These are phyloP conservation scores for Melipona bicolor DNA, from an alignment of 2,888 invertebrate species.

Conservation along the genomic window DNA sequence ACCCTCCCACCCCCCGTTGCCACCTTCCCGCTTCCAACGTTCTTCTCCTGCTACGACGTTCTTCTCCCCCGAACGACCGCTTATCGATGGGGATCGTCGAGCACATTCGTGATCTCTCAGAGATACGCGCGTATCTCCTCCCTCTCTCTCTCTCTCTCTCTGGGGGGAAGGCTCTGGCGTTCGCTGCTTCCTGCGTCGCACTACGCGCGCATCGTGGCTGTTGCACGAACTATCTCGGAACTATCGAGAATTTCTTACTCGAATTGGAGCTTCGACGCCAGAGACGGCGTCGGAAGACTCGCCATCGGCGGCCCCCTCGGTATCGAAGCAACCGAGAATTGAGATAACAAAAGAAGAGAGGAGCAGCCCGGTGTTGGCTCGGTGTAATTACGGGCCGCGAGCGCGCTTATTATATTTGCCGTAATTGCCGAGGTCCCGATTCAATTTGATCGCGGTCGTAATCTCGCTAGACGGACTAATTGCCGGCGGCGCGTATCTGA, in stretches of 20 bases:
- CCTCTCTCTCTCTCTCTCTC: not conserved
- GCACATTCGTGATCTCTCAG: conserved; percentile 7
- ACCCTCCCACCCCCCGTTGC: not conserved
- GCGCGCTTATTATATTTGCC: conserved; percentile 59
- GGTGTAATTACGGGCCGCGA: conserved; percentile 52
- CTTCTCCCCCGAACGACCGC: not conserved
- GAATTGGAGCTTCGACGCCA: no score
- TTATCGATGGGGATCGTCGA: conserved; percentile 47
- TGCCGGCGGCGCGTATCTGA: conserved; percentile 56
- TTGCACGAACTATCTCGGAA: no score
- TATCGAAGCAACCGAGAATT: conserved; percentile 51
- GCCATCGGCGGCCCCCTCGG: not conserved
- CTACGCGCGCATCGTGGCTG: no score
- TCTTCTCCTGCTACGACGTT: not conserved
- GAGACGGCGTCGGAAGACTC: no score
- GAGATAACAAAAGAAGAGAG: conserved; percentile 56
- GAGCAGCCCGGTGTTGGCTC: conserved; percentile 12
- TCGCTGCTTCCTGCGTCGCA: not conserved
- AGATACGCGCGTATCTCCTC: not conserved
- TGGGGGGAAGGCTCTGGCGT: not conserved
- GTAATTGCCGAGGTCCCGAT: conserved; percentile 58
- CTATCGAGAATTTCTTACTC: no score
- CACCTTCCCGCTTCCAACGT: conserved; percentile 9
- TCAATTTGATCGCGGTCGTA: conserved; percentile 60
- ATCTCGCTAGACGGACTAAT: conserved; percentile 59